Percentiles rank a stretch among this genome's conserved stretches.
phyloP scores from a whole-genome alignment of 2,113 vertebrate species.

The Gila orcuttii region DNA sequence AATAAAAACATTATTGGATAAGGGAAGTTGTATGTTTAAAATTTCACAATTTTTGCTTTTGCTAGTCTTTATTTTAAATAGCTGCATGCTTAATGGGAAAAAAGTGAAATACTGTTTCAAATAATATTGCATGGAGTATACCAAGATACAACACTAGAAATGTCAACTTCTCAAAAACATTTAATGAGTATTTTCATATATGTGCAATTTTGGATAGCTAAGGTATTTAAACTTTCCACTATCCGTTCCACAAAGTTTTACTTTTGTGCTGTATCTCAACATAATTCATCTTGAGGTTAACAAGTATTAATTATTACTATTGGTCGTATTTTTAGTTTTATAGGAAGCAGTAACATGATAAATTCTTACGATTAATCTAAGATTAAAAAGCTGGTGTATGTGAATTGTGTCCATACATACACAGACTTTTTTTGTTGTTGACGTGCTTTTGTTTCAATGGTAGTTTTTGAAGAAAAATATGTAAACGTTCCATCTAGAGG shows the following conservation, averaged over 20 bases:
- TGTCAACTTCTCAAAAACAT: not conserved
- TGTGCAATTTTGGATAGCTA: not conserved
- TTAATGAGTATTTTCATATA: not conserved
- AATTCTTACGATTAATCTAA: not conserved
- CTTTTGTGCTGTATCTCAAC: not conserved
- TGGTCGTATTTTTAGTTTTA: not conserved
- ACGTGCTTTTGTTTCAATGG: not conserved
- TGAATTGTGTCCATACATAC: slow-evolving; percentile 1
- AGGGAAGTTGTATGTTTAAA: not conserved
- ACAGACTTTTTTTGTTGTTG: not conserved
- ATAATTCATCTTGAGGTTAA: not conserved
- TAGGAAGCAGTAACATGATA: not conserved
- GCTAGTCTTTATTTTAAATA: not conserved
- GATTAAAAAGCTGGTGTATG: not conserved
- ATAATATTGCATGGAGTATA: not conserved
- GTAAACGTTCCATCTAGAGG: not conserved
- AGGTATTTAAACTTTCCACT: not conserved
- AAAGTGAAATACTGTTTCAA: not conserved
- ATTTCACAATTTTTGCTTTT: not conserved
- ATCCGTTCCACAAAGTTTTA: not conserved
- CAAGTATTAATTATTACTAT: not conserved
- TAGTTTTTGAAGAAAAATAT: not conserved
- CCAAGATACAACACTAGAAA: not conserved
- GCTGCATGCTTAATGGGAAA: not conserved
- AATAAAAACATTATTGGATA: not conserved